These are phyloP conservation scores for Allophyes oxyacanthae DNA, from an alignment of 2,888 invertebrate species.

Conservation along the genomic window DNA sequence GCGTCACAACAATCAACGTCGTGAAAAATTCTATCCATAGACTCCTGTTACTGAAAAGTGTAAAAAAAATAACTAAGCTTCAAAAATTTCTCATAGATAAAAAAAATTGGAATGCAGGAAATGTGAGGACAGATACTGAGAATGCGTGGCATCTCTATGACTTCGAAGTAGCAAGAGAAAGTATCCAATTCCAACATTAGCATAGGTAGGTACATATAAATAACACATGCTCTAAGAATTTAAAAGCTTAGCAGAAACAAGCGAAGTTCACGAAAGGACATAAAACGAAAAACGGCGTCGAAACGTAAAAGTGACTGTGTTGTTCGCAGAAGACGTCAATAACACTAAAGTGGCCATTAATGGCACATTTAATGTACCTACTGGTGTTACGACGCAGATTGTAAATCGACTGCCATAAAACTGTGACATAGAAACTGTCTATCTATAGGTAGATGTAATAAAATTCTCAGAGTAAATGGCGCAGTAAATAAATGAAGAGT, in stretches of 20 bases:
- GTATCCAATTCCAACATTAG: constrained; percentile 4
- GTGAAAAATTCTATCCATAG: too few species aligned
- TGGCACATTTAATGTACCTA: constrained; percentile 52
- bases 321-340: constrained; percentile 71
- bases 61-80: too few species aligned
- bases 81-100: too few species aligned
- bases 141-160: neutral
- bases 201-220: constrained; percentile 9
- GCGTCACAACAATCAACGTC: too few species aligned
- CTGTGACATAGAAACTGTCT: constrained; percentile 48
- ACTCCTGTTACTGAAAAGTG: too few species aligned
- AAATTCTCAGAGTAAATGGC: constrained; percentile 24
- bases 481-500: constrained; percentile 19
- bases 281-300: constrained; percentile 64
- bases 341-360: constrained; percentile 76
- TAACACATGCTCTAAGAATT: constrained; percentile 26
- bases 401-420: constrained; percentile 76
- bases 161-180: too few species aligned
- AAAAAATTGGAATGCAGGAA: too few species aligned
- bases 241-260: constrained; percentile 37
- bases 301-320: constrained; percentile 71
- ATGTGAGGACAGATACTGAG: too few species aligned
- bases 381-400: constrained; percentile 71
- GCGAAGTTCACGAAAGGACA: constrained; percentile 59
- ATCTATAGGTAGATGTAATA: constrained; percentile 50